phyloP scores from a whole-genome alignment of 2,888 invertebrate species.

The Parnassius glacialis region DNA sequence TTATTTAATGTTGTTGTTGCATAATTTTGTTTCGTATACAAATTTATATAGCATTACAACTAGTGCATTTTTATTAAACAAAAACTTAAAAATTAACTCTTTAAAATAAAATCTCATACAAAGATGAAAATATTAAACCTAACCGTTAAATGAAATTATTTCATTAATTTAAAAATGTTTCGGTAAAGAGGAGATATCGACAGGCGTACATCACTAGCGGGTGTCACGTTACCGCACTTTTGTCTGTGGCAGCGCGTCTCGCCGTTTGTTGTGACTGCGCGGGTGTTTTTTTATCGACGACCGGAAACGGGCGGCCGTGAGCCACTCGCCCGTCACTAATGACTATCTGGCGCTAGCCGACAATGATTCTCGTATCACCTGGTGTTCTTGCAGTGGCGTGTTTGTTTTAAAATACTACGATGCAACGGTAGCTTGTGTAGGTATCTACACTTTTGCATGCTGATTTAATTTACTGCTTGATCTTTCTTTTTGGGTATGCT shows the following conservation, averaged over 20 bases:
- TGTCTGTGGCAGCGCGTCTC: slow-evolving; percentile 37
- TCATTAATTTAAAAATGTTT: no score
- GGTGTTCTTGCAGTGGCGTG: slow-evolving; percentile 9
- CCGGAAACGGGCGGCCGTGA: slow-evolving; percentile 43
- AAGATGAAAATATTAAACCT: no score
- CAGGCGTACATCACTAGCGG: slow-evolving; percentile 35
- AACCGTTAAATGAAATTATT: no score
- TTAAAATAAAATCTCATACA: no score
- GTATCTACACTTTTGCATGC: not conserved
- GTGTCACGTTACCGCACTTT: slow-evolving; percentile 47
- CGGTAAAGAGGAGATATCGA: not conserved
- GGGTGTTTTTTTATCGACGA: slow-evolving; percentile 33
- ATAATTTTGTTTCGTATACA: no score
- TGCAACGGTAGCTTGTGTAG: slow-evolving; percentile 18
- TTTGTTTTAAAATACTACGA: slow-evolving; percentile 24
- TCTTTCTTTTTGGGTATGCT: no score
- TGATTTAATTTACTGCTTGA: not conserved
- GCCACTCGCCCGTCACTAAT: slow-evolving; percentile 46
- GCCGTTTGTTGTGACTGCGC: slow-evolving; percentile 44
- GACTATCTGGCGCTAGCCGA: slow-evolving; percentile 35
- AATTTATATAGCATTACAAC: no score
- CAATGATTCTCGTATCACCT: slow-evolving; percentile 17
- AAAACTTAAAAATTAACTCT: no score
- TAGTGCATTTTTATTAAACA: no score
- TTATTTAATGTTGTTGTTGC: no score